phyloP scores from a whole-genome alignment of 2,113 vertebrate genomes.

The Trogon surrucura region DNA sequence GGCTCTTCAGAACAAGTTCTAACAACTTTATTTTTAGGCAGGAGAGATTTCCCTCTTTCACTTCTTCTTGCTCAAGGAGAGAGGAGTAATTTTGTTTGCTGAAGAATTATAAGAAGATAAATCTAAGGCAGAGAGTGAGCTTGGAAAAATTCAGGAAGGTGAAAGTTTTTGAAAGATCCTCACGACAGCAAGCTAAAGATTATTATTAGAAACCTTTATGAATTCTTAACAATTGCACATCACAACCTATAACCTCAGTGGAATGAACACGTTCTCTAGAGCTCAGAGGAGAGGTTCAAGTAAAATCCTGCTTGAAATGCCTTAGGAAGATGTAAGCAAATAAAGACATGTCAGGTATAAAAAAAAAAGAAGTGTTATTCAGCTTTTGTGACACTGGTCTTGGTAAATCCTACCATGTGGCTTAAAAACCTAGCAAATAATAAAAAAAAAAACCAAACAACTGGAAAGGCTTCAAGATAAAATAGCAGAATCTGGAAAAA shows the following conservation, averaged over 20 bases:
- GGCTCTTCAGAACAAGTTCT: background rate
- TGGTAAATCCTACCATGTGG: background rate
- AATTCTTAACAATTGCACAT: background rate
- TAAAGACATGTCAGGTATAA: background rate
- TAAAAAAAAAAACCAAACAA: background rate
- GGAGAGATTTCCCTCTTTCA: background rate
- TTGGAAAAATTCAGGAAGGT: background rate
- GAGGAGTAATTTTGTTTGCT: background rate
- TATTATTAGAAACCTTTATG: background rate
- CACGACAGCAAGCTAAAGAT: background rate
- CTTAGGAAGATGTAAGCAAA: background rate
- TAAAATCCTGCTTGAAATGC: background rate
- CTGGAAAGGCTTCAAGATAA: background rate
- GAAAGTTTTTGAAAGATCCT: background rate
- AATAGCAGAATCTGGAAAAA: background rate
- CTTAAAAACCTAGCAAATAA: background rate
- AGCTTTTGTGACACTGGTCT: background rate
- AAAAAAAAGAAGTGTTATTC: background rate
- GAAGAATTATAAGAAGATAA: background rate
- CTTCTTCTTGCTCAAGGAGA: background rate
- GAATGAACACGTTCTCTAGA: background rate
- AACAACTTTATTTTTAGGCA: background rate
- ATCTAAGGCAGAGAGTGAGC: background rate
- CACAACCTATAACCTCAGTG: background rate
- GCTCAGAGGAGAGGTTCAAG: background rate